Base-by-base conservation (phyloP, 2,797 vertebrate species). In the Arrhamphus sclerolepis region DNA sequence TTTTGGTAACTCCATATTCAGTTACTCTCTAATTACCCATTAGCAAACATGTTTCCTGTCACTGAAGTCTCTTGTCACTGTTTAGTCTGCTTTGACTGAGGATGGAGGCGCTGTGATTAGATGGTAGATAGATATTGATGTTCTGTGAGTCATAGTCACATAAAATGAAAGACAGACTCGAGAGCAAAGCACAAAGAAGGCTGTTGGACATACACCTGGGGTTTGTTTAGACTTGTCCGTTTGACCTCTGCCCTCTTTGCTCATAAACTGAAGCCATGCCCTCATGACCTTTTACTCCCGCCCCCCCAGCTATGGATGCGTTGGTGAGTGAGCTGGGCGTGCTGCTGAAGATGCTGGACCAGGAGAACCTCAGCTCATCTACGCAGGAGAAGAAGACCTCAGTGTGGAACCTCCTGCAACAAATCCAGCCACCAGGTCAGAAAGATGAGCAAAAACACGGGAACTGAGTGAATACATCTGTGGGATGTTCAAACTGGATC, bases 281-380 rank as follows among this genome's bases (percentile, higher is more conserved):
- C 39, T 17, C 41, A 10, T 74, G 76, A 71, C 71, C 71, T 72
- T 68, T 29, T 56, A 39, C 67, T 34, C 21, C 38, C 43, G 26
- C 31, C 40, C 46, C 11, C 75, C 31, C 53, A 99, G 98, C 94
- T 16, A 92, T 99, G 88, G 97, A 99, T 83, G 95, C 95, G 83
- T 92, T 99, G 75, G 91, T 98, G 80, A 96, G 92, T 1, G 98
- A 99, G 91, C 92, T 99, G 77, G 94, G 91, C 0, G 13, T 93
- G 24, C 89, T 99, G 65, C 94, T 99, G 63, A 97, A 94, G 90
- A 94, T 99, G 88, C 92, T 99, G 87, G 98, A 99, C 85, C 94
- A 97, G 0, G 98, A 99, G 84, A 94, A 93, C 76, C 93, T 99
- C 86, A 99, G 97, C 57, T 91, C 94, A 28, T 94, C 93, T 54